phyloP scores from a whole-genome alignment of 2,888 invertebrate species.

The Caprella mutica region DNA sequence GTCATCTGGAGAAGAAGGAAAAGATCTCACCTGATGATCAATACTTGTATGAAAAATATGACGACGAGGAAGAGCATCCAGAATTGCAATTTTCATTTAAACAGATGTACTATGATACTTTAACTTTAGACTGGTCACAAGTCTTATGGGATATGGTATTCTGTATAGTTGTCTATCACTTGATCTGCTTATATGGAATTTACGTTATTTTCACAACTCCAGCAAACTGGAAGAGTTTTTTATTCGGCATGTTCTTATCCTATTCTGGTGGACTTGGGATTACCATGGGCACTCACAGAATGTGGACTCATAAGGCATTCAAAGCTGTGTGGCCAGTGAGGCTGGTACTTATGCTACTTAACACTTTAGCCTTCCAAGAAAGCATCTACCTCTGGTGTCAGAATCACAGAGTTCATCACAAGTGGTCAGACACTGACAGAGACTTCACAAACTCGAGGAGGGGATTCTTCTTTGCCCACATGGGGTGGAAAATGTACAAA shows the following conservation, averaged over 20 bases:
- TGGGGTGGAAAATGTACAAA: conserved; percentile 82
- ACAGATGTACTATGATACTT: conserved; percentile 2
- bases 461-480: conserved; percentile 91
- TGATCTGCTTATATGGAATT: not conserved
- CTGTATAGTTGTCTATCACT: not conserved
- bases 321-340: conserved; percentile 78
- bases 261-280: conserved; percentile 10
- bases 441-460: conserved; percentile 84
- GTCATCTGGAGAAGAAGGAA: no score
- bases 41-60: no score
- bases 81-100: conserved; percentile 4
- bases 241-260: not conserved
- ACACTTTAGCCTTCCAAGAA: conserved; percentile 81
- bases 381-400: conserved; percentile 77
- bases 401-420: conserved; percentile 75
- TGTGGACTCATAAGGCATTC: conserved; percentile 87
- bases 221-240: not conserved
- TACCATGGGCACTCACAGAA: conserved; percentile 73
- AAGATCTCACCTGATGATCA: no score
- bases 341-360: conserved; percentile 62
- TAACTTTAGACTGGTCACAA: conserved; percentile 2
- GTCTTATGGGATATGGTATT: conserved; percentile 11
- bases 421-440: conserved; percentile 83
- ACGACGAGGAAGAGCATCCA: no score
- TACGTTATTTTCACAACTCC: not conserved